A percentile compares a stretch with the other conserved stretches of the same genome.
Conservation (phyloP, 2,888 invertebrate species). For the Pyrrhia umbra region DNA sequence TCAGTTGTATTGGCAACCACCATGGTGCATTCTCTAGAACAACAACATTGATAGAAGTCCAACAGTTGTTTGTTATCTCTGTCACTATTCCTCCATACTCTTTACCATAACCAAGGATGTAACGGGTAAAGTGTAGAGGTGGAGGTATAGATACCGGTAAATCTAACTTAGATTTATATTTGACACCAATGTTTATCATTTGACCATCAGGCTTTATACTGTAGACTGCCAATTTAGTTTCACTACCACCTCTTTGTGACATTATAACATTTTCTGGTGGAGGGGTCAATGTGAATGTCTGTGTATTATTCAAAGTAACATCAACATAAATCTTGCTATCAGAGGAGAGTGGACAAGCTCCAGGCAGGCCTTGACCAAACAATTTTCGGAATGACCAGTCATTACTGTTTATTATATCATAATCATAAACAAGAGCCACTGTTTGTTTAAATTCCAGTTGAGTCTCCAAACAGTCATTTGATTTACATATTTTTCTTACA, state of each 20-base stretch:
- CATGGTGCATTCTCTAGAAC: slow-evolving; percentile 97
- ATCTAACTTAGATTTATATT: slow-evolving; percentile 84
- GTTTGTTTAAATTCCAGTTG: slow-evolving; percentile 96
- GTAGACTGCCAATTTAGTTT: slow-evolving; percentile 93
- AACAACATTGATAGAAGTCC: slow-evolving; percentile 93
- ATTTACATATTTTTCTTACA: slow-evolving; percentile 94
- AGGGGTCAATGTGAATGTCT: slow-evolving; percentile 92
- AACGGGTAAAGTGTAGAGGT: slow-evolving; percentile 94
- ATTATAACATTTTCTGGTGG: slow-evolving; percentile 89
- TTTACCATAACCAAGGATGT: slow-evolving; percentile 97
- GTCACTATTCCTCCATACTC: slow-evolving; percentile 97
- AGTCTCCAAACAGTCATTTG: slow-evolving; percentile 90
- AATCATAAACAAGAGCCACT: slow-evolving; percentile 96
- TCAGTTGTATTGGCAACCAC: slow-evolving; percentile 97
- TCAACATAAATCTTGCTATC: slow-evolving; percentile 96
- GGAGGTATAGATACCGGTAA: slow-evolving; percentile 89
- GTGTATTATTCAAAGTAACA: slow-evolving; percentile 91
- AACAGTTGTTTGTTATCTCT: slow-evolving; percentile 95
- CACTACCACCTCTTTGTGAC: slow-evolving; percentile 93
- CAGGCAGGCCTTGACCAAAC: slow-evolving; percentile 96
- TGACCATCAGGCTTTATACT: slow-evolving; percentile 90
- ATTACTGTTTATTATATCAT: slow-evolving; percentile 91
- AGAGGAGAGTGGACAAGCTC: slow-evolving; percentile 95
- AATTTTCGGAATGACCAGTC: slow-evolving; percentile 97
- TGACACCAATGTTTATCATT: slow-evolving; percentile 93